Evolutionary conservation across 2,888 invertebrate genomes (phyloP), one percentile per base, ranked within the genome.

Genomic region (Gnatocerus cornutus): DNA sequence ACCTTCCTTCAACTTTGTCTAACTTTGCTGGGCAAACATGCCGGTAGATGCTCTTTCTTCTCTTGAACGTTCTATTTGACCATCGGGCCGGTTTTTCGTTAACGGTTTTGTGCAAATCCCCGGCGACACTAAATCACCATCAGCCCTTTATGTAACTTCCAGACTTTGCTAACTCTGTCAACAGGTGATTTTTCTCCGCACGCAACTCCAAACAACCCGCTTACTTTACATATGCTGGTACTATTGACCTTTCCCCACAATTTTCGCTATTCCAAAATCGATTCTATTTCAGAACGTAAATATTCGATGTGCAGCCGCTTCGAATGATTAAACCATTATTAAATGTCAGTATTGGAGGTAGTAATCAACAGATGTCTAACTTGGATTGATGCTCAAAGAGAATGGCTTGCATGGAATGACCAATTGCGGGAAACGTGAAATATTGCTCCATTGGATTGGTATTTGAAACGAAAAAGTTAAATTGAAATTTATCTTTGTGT

Each of bases 121-220:
- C 12, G 10, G 53, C 64, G 64, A 69, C 69, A 16, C 21, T 69
- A 65, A 65, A 69, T 65, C 69, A 53, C 65, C 53, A 48, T 21
- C 37, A 16, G 39, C 21, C 33, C 59, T 64, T 58, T 59, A 45
- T 59, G 39, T 30, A 64, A 69, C 33, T 69, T 69, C 46, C n/a
- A 10, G 30, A 53, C 53, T 65, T 65, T 21, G 27, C 33, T 14
- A 29, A 39, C 66, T 46, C 37, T 61, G 65, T 62, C 69, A 69
- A 69, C 69, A 69, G 69, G 69, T 69, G 69, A 69, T 61, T 53
- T 53, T 69, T 61, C 58, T 2, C 61, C 8, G 16, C 59, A 46
- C 30, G 46, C 59, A 55, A 55, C 16, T 12, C 27, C 46, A 13
- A 46, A 46, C 46, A 46, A 46, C 46, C 9, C 16, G 16, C 13